A percentile compares a stretch with the other conserved stretches of the same genome.
These are phyloP conservation scores for Tetraneura akinire DNA, from an alignment of 1,140 invertebrate species.

Conservation along the genomic window DNA sequence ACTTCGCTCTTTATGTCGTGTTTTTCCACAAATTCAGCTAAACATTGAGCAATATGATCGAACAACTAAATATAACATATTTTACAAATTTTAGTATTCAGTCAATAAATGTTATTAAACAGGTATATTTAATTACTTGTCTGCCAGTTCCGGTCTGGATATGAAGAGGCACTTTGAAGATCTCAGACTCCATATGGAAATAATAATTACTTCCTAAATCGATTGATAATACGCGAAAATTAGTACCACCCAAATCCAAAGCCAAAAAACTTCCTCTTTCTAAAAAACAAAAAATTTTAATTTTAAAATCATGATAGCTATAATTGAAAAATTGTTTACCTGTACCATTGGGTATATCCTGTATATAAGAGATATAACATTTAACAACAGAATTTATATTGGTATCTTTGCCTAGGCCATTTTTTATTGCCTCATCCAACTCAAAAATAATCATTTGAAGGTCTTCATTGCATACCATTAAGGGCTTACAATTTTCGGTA, in stretches of 20 bases:
- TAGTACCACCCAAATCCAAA: slow-evolving; percentile 77
- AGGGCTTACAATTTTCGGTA: background rate
- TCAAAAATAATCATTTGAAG: slow-evolving; percentile 67
- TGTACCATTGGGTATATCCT: slow-evolving; percentile 62
- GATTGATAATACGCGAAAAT: slow-evolving; percentile 74
- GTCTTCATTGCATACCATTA: background rate
- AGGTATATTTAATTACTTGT: slow-evolving; percentile 60
- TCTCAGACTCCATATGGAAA: slow-evolving; percentile 88
- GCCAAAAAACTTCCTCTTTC: slow-evolving; percentile 74
- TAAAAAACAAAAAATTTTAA: slow-evolving; percentile 53
- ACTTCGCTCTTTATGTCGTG: slow-evolving; percentile 65
- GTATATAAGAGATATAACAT: slow-evolving; percentile 91
- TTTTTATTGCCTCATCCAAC: slow-evolving; percentile 74
- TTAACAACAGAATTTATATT: slow-evolving; percentile 79
- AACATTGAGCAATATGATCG: slow-evolving; percentile 74
- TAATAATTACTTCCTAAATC: slow-evolving; percentile 62
- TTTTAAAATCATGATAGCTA: background rate
- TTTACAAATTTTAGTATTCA: background rate
- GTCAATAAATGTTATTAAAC: background rate
- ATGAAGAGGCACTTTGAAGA: slow-evolving; percentile 90
- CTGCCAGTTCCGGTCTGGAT: slow-evolving; percentile 89
- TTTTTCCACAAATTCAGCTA: slow-evolving; percentile 69
- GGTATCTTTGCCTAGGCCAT: slow-evolving; percentile 74
- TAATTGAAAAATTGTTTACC: background rate
- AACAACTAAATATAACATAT: slow-evolving; percentile 64